Conservation (phyloP, 2,113 vertebrate genomes). For the Furnarius figulus region DNA sequence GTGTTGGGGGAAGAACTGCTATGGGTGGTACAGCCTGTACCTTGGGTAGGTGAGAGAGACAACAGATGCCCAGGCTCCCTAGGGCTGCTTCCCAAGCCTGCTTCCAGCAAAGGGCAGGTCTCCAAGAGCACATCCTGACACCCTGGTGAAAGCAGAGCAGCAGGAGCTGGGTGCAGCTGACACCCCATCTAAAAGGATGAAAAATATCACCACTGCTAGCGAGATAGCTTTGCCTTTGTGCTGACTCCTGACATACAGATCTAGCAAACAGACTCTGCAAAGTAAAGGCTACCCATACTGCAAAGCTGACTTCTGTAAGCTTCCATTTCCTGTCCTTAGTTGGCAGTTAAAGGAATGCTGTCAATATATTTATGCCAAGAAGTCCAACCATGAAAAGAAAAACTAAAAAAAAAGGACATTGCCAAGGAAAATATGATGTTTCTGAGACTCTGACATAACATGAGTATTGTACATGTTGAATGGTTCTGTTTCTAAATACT, state of each 20-base stretch:
- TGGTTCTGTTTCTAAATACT: background rate
- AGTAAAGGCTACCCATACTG: background rate
- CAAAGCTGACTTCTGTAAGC: background rate
- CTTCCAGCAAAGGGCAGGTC: background rate
- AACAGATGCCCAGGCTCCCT: background rate
- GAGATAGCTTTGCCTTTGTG: background rate
- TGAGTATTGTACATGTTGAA: background rate
- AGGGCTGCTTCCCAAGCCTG: fast-evolving
- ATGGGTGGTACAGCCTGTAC: background rate
- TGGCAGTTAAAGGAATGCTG: background rate
- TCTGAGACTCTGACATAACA: background rate
- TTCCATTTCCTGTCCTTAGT: background rate
- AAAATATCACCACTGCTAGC: background rate
- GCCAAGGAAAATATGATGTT: background rate
- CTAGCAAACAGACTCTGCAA: background rate
- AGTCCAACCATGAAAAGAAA: background rate
- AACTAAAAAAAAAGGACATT: background rate
- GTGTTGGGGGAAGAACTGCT: background rate
- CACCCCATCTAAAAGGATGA: background rate
- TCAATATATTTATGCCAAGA: background rate
- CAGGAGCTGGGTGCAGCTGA: background rate
- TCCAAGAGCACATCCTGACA: background rate
- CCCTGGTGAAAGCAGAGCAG: background rate
- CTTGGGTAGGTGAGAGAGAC: background rate
- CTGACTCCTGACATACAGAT: background rate